These are phyloP conservation scores for Misgurnus anguillicaudatus DNA, from an alignment of 2,113 vertebrate genomes.

Conservation along the genomic window DNA sequence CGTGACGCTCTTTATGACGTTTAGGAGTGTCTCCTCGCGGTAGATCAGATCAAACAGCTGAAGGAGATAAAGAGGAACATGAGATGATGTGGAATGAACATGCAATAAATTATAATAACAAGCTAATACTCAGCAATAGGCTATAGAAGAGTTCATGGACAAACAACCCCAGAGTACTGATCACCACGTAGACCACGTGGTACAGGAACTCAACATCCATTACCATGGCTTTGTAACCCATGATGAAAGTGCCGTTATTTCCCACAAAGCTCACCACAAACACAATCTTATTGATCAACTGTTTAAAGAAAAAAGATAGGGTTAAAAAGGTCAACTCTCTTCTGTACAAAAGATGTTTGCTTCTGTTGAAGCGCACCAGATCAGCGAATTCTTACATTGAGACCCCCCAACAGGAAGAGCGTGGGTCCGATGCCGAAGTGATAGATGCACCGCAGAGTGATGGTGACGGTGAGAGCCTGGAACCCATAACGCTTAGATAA, in stretches of 20 bases:
- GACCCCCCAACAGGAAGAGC: conserved; percentile 84
- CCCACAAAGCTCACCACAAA: conserved; percentile 98
- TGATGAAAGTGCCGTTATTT: conserved; percentile 95
- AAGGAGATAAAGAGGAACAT: conserved; percentile 17
- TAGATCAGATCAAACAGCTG: conserved; percentile 98
- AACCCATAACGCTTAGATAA: conserved; percentile 88
- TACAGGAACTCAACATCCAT: conserved; percentile 97
- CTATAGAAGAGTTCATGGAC: conserved; percentile 97
- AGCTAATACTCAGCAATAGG: conserved; percentile 80
- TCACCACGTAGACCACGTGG: conserved; percentile 92
- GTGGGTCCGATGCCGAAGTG: conserved; percentile 94
- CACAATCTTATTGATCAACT: conserved; percentile 96
- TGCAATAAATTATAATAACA: background rate
- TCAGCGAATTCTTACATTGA: conserved; percentile 66
- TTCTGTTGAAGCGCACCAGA: background rate
- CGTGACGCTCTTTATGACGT: conserved; percentile 97
- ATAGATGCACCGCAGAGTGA: conserved; percentile 91
- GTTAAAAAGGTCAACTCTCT: background rate
- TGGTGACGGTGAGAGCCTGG: conserved; percentile 85
- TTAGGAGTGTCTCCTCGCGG: conserved; percentile 95
- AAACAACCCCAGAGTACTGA: conserved; percentile 90
- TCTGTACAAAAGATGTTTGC: background rate
- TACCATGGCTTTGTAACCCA: conserved; percentile 95
- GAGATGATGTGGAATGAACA: background rate
- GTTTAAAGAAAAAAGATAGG: conserved; percentile 19